phyloP scores from a whole-genome alignment of 1,140 invertebrate species.

The Drosophila punjabiensis region DNA sequence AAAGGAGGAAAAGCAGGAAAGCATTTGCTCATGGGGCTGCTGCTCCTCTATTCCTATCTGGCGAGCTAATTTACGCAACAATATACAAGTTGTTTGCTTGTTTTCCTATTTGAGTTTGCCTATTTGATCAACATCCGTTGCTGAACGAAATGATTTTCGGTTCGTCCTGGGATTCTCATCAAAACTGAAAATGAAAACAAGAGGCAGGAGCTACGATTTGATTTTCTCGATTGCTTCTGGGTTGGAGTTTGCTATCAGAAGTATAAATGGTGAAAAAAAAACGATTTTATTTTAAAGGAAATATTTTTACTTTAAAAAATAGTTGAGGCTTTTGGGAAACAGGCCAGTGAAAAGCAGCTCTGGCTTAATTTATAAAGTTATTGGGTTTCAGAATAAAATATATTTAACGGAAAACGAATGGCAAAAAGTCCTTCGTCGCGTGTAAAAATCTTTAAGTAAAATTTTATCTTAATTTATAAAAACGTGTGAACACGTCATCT shows the following conservation, averaged over 20 bases:
- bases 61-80: conserved; percentile 70
- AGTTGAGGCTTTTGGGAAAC: too few species aligned
- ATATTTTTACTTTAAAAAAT: too few species aligned
- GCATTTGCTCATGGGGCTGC: conserved; percentile 10
- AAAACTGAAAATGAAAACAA: conserved; percentile 48
- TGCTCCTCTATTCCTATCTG: conserved; percentile 45
- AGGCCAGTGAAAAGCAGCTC: too few species aligned
- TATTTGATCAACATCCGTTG: conserved; percentile 25
- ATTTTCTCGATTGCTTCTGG: neutral
- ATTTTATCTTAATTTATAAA: too few species aligned
- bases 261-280: neutral
- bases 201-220: conserved; percentile 19
- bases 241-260: neutral
- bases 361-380: too few species aligned
- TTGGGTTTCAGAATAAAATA: too few species aligned
- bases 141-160: conserved; percentile 55
- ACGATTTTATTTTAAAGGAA: neutral
- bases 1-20: neutral
- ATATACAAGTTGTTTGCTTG: conserved; percentile 58
- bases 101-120: conserved; percentile 27
- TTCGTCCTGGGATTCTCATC: conserved; percentile 4
- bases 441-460: too few species aligned
- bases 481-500: too few species aligned
- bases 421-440: too few species aligned
- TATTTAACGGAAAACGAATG: too few species aligned